phyloP scores from a whole-genome alignment of 2,797 vertebrate genomes.

The Pseudopleuronectes americanus region DNA sequence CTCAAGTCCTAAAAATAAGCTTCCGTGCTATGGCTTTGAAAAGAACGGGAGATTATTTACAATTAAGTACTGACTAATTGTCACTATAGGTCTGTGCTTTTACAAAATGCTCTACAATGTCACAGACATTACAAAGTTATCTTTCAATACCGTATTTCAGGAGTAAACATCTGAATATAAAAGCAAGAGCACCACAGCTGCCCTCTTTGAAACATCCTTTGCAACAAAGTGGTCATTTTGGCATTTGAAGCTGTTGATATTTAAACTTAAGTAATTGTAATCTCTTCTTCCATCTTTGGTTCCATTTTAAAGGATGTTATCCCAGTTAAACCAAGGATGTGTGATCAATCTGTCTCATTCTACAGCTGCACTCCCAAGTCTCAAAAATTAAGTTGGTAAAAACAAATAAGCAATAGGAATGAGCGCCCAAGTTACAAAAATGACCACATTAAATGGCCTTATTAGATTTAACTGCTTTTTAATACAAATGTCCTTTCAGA shows the following conservation, averaged over 20 bases:
- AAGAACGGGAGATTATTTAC: not conserved
- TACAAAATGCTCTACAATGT: slow-evolving; percentile 7
- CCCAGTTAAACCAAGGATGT: not conserved
- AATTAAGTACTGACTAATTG: slow-evolving; percentile 5
- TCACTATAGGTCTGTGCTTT: slow-evolving; percentile 5
- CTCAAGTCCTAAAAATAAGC: slow-evolving; percentile 29
- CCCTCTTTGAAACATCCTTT: slow-evolving; percentile 14
- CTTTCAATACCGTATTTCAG: slow-evolving; percentile 5
- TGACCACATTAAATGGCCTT: not conserved
- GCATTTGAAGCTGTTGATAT: slow-evolving; percentile 15
- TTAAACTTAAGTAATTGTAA: not conserved
- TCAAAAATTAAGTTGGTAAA: not conserved
- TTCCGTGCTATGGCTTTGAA: slow-evolving; percentile 15
- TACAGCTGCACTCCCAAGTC: too few relatives aligned
- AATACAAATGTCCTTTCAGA: not conserved
- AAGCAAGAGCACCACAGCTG: slow-evolving; percentile 12
- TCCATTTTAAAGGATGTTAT: slow-evolving; percentile 5
- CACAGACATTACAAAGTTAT: not conserved
- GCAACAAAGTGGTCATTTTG: slow-evolving; percentile 23
- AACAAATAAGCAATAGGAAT: not conserved
- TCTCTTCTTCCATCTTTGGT: slow-evolving; percentile 31
- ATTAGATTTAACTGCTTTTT: not conserved
- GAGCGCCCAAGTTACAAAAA: not conserved
- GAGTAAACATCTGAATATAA: not conserved
- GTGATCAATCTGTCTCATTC: not conserved